Evolutionary conservation across 2,797 vertebrate species (phyloP), one percentile per base, ranked within the genome.

Genomic region (Pangasius sanitwongsei): DNA sequence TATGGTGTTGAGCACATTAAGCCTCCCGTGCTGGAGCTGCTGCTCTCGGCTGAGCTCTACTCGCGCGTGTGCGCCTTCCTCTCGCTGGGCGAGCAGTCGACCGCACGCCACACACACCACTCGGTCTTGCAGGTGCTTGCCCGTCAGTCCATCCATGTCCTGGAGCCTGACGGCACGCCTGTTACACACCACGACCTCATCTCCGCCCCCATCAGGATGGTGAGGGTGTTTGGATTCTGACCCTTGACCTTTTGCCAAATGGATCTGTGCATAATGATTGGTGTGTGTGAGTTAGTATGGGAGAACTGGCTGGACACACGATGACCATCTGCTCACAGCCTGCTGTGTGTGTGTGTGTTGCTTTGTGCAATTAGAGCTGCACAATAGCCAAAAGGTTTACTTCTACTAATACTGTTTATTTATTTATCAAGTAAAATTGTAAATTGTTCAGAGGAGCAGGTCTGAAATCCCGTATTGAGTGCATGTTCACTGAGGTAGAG

Each of bases 1-100:
- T 99, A 99, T 88, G 97, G 99, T 83, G 98, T 99, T 91, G 98
- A 99, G 80, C 98, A 99, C 93, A 99, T 99, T 91, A 99, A 99
- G 70, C 98, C 98, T 0, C 97, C 96, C 0, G 96, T 99, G 91
- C 97, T 97, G 94, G 96, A 92, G 85, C 96, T 99, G 92, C 95
- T 99, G 91, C 96, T 97, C 90, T 97, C 98, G 65, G 97, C 97
- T 0, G 98, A 99, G 95, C 97, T 98, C 28, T 99, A 99, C 95
- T 98, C 97, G 93, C 96, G 97, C 0, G 98, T 99, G 74, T 99
- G 97, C 83, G 96, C 97, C 87, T 97, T 98, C 90, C 97, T 99
- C 92, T 96, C 98, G 91, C 97, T 96, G 81, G 96, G 97, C 12
- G 98, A 98, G 92, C 97, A 98, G 95, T 97, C 95, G 28, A 95